Conservation (phyloP, 2,888 invertebrate species). For the Dilophus febrilis region DNA sequence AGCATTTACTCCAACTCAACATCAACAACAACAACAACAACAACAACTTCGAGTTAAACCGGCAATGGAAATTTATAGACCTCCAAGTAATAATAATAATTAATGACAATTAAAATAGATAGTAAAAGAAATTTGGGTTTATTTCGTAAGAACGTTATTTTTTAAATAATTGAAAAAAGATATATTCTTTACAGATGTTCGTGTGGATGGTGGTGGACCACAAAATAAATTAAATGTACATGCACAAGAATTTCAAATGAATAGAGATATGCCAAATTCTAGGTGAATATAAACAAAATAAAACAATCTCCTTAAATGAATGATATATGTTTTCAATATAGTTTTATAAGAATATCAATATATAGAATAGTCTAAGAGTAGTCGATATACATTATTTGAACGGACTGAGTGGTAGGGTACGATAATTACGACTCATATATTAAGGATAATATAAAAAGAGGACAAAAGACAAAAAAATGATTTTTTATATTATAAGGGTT, state of each 20-base stretch:
- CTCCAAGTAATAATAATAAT: constrained; percentile 48
- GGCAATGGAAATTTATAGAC: constrained; percentile 74
- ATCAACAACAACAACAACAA: constrained; percentile 16
- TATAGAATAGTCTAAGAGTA: too few relatives aligned
- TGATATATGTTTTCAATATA: too few relatives aligned
- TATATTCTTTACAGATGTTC: constrained; percentile 35
- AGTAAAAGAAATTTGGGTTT: constrained; percentile 1
- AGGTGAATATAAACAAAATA: constrained; percentile 8
- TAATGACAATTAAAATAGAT: not conserved
- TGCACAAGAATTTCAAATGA: constrained; percentile 81
- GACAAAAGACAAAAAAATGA: too few relatives aligned
- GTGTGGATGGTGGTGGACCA: constrained; percentile 39
- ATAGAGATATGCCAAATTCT: constrained; percentile 17
- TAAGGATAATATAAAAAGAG: too few relatives aligned
- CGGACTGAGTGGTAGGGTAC: too few relatives aligned
- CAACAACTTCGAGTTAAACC: constrained; percentile 51
- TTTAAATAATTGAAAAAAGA: not conserved
- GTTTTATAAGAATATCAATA: too few relatives aligned
- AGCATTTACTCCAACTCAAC: constrained; percentile 41
- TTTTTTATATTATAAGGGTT: too few relatives aligned
- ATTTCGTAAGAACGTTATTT: too few relatives aligned
- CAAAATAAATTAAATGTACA: constrained; percentile 64
- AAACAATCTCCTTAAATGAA: too few relatives aligned
- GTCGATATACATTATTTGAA: too few relatives aligned
- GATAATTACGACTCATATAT: too few relatives aligned